Evolutionary conservation across 2,888 invertebrate genomes (phyloP).

Genomic region (Ischnus inquisitorius): DNA sequence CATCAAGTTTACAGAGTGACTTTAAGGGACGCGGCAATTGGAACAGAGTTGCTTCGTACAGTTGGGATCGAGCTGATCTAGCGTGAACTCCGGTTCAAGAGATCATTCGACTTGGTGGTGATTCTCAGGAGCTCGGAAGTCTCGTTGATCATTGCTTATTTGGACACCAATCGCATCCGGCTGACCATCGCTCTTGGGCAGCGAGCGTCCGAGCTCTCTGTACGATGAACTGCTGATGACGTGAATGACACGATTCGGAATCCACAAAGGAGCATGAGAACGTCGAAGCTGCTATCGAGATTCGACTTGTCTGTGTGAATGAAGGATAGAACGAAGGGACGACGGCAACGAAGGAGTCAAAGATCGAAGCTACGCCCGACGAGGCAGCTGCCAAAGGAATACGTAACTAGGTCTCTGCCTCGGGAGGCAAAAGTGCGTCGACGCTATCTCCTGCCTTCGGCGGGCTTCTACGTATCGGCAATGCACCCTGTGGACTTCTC

Average conservation of each 20-base stretch:
- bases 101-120: neutral
- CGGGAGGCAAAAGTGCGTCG: slow-evolving; percentile 53
- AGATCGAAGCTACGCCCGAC: slow-evolving; percentile 29
- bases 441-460: slow-evolving; percentile 29
- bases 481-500: neutral
- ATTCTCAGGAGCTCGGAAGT: neutral
- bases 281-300: slow-evolving; percentile 12
- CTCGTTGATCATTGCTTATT: neutral
- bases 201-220: neutral
- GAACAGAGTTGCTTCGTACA: neutral
- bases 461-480: neutral
- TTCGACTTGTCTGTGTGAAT: slow-evolving; percentile 28
- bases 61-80: neutral
- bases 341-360: slow-evolving; percentile 38
- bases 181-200: neutral
- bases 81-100: neutral
- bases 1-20: neutral
- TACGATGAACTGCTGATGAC: neutral
- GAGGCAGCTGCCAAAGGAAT: slow-evolving; percentile 55
- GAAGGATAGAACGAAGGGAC: slow-evolving; percentile 36
- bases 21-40: neutral
- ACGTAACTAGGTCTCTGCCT: slow-evolving; percentile 56
- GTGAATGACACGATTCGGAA: slow-evolving; percentile 41
- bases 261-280: slow-evolving; percentile 45
- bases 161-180: neutral